Conservation (phyloP, 2,888 invertebrate species). For the Belgica antarctica region DNA sequence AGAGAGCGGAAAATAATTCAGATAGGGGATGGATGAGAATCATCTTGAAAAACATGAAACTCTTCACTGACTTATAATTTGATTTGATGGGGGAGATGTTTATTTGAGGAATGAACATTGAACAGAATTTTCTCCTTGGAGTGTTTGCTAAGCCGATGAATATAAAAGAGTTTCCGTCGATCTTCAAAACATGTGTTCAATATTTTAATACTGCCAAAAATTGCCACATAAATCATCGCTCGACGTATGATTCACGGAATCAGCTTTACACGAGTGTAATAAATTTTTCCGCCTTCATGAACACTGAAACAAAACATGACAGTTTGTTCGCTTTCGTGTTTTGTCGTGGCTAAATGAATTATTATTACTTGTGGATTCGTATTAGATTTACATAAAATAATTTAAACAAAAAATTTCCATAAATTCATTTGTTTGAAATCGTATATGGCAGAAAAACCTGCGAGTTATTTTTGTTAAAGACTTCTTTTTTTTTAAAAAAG, state of each 20-base stretch:
- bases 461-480: no score
- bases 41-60: background rate
- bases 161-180: background rate
- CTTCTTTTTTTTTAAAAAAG: no score
- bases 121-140: background rate
- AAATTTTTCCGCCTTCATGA: background rate
- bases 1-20: background rate
- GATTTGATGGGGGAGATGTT: conserved; percentile 10
- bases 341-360: background rate
- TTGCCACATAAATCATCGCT: conserved; percentile 21
- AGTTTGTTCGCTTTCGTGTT: background rate
- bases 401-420: no score
- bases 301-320: background rate
- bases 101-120: conserved; percentile 9
- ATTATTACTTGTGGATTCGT: conserved; percentile 1
- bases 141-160: no score
- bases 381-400: no score
- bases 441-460: no score
- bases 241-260: no score
- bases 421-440: no score
- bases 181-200: background rate
- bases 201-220: conserved; percentile 13
- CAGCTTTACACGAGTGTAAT: background rate
- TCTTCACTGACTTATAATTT: conserved; percentile 16
- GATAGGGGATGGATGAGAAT: background rate